phyloP scores from a whole-genome alignment of 2,113 vertebrate species.

The Hepsetus odoe region DNA sequence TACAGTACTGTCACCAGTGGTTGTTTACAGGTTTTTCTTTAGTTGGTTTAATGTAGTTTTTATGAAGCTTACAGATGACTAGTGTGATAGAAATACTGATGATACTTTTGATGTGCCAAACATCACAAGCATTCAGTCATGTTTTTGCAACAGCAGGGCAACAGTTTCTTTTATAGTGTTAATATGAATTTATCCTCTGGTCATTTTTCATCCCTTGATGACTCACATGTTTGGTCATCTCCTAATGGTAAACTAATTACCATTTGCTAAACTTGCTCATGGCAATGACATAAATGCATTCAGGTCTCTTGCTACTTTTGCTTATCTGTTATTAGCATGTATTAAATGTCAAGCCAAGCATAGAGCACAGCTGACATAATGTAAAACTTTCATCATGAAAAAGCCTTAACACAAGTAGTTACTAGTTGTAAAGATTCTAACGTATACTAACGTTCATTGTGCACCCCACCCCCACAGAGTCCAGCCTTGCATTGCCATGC shows the following conservation, averaged over 20 bases:
- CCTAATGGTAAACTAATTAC: constrained; percentile 9
- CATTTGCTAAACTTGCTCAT: neutral
- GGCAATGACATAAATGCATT: neutral
- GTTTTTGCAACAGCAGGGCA: neutral
- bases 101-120: no score
- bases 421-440: neutral
- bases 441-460: neutral
- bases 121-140: neutral
- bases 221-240: constrained; percentile 2
- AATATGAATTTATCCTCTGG: neutral
- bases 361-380: neutral
- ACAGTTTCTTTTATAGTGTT: neutral
- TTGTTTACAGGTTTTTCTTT: no score
- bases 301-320: neutral
- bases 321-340: neutral
- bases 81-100: no score
- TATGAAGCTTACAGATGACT: no score
- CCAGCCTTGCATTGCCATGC: neutral
- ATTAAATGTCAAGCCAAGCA: neutral
- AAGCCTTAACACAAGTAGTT: neutral
- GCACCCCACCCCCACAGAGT: neutral
- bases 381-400: neutral
- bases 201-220: neutral
- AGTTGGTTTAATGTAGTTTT: no score
- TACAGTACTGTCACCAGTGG: no score